Base-by-base conservation (phyloP, 2,888 invertebrate species). In the Panzeria rudis region DNA sequence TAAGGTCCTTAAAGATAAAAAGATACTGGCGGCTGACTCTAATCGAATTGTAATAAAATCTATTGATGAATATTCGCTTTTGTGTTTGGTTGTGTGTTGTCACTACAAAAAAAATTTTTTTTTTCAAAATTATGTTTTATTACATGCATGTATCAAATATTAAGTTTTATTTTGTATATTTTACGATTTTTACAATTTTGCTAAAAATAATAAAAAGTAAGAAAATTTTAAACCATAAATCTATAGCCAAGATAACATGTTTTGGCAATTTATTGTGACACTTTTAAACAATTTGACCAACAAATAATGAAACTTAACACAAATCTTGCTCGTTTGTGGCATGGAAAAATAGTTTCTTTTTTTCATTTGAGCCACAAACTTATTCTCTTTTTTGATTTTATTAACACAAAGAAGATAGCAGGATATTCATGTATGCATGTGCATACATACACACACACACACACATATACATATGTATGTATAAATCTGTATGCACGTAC, bases 181-280 rank as follows among this genome's bases (percentile, higher is more conserved):
- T 56, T 41, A 69, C 15, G 38, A 35, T 62, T 44, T 71, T 35
- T 35, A 11, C 41, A 5, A 23, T 41, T 61, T 25, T 50, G 5
- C 23, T 59, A 38, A 52, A 68, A 29, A 68, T 7, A 50, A 35
- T 13, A 69, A 61, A 44, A 44, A 3, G 15, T 20, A 66, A 50
- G 50, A 32, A 79, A 84, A 78, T 69, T 78, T 64, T 15, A 71
- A 71, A 79, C 82, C 71, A 85, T 85, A 82, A 85, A 85, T 85
- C 78, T 82, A 59, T 54, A 62, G 44, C 35, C 38, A 61, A 71
- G 85, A 85, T 82, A 85, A 85, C 78, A 82, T 78, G 82, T 69
- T 83, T 82, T 69, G 80, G 78, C 69, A 86, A 84, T 87, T 87
- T 87, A 87, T 86, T 87, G 86, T 85, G 87, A 87, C 86, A 87